Evolutionary conservation across 2,797 vertebrate species (phyloP).

Genomic region (Balearica regulorum): DNA sequence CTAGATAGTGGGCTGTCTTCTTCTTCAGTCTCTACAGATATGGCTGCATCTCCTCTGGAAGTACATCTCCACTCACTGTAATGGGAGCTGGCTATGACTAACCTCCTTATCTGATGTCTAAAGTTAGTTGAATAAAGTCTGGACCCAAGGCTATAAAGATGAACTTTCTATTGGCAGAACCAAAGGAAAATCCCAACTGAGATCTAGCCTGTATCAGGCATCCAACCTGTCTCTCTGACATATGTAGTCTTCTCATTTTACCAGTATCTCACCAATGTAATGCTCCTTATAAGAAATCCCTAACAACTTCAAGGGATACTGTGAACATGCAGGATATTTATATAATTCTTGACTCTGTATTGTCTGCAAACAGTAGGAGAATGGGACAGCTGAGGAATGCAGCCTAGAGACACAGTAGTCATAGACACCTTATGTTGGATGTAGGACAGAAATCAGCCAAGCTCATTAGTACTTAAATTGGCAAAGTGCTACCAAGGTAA

Average conservation of each 20-base stretch:
- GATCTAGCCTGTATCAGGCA: background rate
- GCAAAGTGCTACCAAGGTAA: conserved; percentile 55
- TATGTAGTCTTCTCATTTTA: accelerated
- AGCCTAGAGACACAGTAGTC: background rate
- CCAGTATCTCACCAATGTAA: accelerated
- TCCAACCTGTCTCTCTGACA: background rate
- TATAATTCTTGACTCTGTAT: background rate
- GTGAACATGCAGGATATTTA: accelerated
- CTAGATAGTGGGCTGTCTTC: background rate
- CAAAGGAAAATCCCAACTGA: background rate
- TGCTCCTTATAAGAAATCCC: background rate
- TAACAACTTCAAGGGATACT: accelerated
- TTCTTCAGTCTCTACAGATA: background rate
- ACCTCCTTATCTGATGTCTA: background rate
- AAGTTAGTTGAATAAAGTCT: background rate
- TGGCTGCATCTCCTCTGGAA: background rate
- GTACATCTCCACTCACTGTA: background rate
- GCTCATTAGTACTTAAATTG: background rate
- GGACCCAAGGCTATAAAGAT: background rate
- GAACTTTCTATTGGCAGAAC: background rate
- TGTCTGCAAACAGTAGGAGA: background rate
- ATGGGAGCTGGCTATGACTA: background rate
- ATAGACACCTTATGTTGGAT: background rate
- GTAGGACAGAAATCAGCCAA: background rate
- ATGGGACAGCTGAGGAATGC: background rate